Base-by-base conservation (phyloP, 2,113 vertebrate genomes). In the Caranx ignobilis region DNA sequence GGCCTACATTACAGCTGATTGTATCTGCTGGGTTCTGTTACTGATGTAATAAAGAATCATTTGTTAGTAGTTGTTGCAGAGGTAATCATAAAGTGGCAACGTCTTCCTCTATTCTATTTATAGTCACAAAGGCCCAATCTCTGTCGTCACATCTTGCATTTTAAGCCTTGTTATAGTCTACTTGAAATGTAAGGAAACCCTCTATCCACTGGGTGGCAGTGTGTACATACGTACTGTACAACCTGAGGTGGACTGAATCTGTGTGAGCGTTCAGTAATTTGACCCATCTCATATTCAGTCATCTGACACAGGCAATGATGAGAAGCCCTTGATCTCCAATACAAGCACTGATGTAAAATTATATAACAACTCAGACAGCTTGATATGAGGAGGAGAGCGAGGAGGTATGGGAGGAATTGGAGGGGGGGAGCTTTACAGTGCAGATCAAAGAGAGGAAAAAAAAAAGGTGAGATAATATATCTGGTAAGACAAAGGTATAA, bases 121-220 rank as follows among this genome's bases (percentile, higher is more conserved):
- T 8, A 32, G 5, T 31, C 2, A 32, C 32, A 45, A 71, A n/a
- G 35, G 32, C 55, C 5, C 39, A 7, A 60, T 47, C 6, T 26
- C 18, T 45, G 16, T 50, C 7, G 16, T 31, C 15, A 41, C 11
- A 11, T 32, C 4, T 31, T n/a, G 15, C 43, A 45, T 43, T 19
- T 50, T 31, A 4, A 37, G 11, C 0, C 0, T 37, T 8, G 0
- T 13, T 0, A 34, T 67, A 26, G 8, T 19, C 4, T 26, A 10
- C 3, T 7, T 3, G 9, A 67, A 19, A 7, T 88, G 84, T 68
- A 85, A 84, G 68, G 16, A 67, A 21, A 0, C 0, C 4, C 0
- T 63, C 35, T 10, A 0, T 18, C 81, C 89, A 80, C 70, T 78
- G n/a, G 89, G 55, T 62, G 90, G 79, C 83, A 84, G 68, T 71